Evolutionary conservation across 2,797 vertebrate species (phyloP), one percentile per base, ranked within the genome.

Genomic region (Pipistrellus nathusii): DNA sequence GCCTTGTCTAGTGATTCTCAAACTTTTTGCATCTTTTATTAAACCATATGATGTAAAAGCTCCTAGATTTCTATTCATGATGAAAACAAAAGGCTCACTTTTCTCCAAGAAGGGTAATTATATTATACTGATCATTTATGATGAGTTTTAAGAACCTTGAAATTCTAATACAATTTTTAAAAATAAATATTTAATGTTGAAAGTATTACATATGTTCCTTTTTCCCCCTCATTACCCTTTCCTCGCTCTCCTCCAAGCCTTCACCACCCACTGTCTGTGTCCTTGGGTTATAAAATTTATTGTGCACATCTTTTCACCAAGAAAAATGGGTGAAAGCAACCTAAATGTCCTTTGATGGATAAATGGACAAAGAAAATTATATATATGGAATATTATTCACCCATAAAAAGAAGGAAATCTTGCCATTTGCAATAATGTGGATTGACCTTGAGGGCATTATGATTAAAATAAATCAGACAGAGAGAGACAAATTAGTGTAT

Each of bases 61-160:
- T 85, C 17, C n/a, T 84, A 20, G 18, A 9, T 94, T 87, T 82
- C 85, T 88, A 75, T 46, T 46, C 21, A 72, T 25, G 38, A 77
- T 82, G 27, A 41, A 88, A 95, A 87, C 11, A 57, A 80, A 81
- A 77, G 46, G 5, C 41, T 94, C 59, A 71, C 11, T 80, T 92
- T 88, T 68, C 10, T 20, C 30, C 48, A 68, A 77, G 17, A 90
- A 69, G 7, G 5, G 15, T 80, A 78, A 27, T 93, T 85, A 46
- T 68, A 72, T 10, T 87, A 53, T 90, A 84, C 53, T 38, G 46
- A 38, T 81, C 25, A 87, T 18, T 90, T 76, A 88, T 23, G 23
- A 14, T 86, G 8, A 69, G 14, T 51, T 90, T 90, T 88, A 78
- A 91, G 44, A 9, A 69, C n/a, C 30, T 88, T 57, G 75, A 72